Base-by-base conservation (phyloP, 2,888 invertebrate genomes). In the Drosophila recens region DNA sequence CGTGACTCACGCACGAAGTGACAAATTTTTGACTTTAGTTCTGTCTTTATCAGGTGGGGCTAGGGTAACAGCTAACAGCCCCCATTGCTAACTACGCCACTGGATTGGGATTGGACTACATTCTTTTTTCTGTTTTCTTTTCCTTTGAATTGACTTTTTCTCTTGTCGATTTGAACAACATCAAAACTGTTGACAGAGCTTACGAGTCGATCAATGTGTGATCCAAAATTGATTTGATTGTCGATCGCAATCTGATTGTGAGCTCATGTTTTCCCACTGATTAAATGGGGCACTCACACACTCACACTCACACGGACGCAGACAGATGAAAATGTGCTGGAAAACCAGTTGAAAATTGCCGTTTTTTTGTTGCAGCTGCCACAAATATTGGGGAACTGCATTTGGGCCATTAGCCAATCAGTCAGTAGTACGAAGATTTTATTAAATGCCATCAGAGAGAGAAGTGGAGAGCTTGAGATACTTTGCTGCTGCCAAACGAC, bases 181-280 rank as follows among this genome's bases (percentile, higher is more conserved):
- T 36, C 33, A 53, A 40, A 57, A 54, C 57, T 49, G 69, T 72
- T 72, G 71, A 71, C 58, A 56, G 57, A 36, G 72, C 52, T 51
- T 43, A 15, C 53, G 36, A 51, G 51, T 51, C 51, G 43, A 40
- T n/a, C 57, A 43, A 69, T 74, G 66, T 72, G 67, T 68, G 79
- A 79, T 77, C 64, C 42, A 66, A 81, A 81, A 78, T 81, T 67
- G 79, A 81, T 81, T 81, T 74, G 23, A 70, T 67, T 73, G 67
- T 70, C 63, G 79, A 80, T 80, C 34, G 48, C 53, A 56, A 73
- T 67, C 81, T 56, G 33, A 53, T 62, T 68, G 72, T 64, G 66
- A 68, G 78, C 80, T 66, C 73, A 73, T 77, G 81, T 80, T 79
- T 79, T 80, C 70, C 79, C 81, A 80, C 81, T 79, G 73, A 80